Evolutionary conservation across 2,113 vertebrate species (phyloP).

Genomic region (Narcine bancroftii): DNA sequence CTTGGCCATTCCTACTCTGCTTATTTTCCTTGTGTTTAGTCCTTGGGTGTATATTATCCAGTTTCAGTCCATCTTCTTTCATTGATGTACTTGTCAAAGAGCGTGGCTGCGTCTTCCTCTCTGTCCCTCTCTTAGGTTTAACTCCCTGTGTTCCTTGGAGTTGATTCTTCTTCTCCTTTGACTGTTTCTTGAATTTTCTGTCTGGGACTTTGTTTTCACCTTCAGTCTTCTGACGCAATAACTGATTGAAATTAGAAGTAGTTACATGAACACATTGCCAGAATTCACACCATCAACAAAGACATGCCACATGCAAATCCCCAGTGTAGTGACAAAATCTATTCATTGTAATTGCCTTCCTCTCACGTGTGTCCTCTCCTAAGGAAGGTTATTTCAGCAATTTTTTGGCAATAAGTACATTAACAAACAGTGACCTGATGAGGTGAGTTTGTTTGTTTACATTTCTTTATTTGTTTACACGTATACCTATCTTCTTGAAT

Average conservation of each 20-base stretch:
- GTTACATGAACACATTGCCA: background rate
- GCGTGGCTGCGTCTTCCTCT: background rate
- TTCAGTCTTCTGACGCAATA: background rate
- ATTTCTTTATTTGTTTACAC: no score
- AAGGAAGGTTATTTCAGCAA: background rate
- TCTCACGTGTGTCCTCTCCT: background rate
- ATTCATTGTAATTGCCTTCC: background rate
- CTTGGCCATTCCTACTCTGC: background rate
- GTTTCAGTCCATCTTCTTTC: background rate
- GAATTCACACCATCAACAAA: background rate
- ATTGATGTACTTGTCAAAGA: no score
- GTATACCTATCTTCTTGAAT: no score
- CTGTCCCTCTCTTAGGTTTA: background rate
- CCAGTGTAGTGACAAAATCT: no score
- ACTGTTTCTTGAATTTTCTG: background rate
- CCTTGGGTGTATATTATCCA: background rate
- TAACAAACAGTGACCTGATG: background rate
- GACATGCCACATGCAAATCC: background rate
- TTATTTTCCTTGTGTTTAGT: background rate
- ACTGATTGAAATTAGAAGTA: background rate
- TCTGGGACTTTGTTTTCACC: background rate
- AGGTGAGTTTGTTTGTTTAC: no score
- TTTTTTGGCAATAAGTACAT: background rate
- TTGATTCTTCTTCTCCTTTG: background rate
- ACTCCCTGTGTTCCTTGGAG: background rate